phyloP scores from a whole-genome alignment of 2,113 vertebrate species.

The Podarcis muralis region DNA sequence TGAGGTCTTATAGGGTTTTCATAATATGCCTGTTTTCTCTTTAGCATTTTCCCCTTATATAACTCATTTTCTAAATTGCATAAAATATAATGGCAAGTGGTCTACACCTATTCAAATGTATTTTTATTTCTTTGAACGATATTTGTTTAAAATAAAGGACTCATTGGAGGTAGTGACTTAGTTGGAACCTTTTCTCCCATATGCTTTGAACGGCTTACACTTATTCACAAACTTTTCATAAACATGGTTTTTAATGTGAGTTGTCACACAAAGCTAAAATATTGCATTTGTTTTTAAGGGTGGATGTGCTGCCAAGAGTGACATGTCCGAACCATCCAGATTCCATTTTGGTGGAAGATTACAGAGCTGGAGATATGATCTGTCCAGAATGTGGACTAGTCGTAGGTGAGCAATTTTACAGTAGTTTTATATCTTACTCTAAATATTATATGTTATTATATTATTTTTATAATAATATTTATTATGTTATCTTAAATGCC shows the following conservation, averaged over 20 bases:
- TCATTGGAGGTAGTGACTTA: background rate
- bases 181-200: background rate
- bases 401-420: constrained; percentile 83
- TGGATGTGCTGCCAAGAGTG: constrained; percentile 91
- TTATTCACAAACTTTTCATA: background rate
- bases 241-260: background rate
- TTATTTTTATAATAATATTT: too few relatives aligned
- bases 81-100: background rate
- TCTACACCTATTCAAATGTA: background rate
- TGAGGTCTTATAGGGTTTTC: background rate
- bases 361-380: constrained; percentile 98
- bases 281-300: constrained; percentile 70
- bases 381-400: constrained; percentile 98
- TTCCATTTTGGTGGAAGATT: constrained; percentile 95
- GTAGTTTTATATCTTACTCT: background rate
- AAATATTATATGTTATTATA: background rate
- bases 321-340: constrained; percentile 97
- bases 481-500: background rate
- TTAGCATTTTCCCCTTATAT: background rate
- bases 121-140: background rate
- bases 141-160: background rate
- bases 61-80: background rate
- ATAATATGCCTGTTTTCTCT: background rate
- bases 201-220: too few relatives aligned
- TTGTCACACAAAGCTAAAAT: background rate